phyloP scores from a whole-genome alignment of 2,797 vertebrate genomes.

The Rallus crepitans region DNA sequence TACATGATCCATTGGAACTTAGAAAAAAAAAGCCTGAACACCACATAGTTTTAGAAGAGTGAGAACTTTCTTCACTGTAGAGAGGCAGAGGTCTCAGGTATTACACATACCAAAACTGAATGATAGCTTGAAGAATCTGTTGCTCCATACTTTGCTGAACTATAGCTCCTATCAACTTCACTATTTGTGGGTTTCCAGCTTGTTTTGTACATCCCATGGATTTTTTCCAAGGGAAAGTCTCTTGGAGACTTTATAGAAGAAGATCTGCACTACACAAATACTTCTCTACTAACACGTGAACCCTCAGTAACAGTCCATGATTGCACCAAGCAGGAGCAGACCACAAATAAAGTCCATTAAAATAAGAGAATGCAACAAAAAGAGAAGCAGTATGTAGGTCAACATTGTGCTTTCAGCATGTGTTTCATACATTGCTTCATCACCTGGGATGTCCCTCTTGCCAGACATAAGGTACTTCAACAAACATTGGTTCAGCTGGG shows the following conservation, averaged over 20 bases:
- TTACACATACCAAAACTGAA: background rate
- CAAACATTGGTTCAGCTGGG: background rate
- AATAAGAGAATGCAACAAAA: background rate
- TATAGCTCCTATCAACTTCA: background rate
- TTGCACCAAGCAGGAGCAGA: background rate
- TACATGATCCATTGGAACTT: background rate
- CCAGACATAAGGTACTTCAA: background rate
- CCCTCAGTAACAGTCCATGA: background rate
- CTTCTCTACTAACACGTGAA: background rate
- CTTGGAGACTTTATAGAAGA: background rate
- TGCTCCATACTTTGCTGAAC: background rate
- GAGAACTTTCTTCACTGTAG: background rate
- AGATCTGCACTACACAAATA: background rate
- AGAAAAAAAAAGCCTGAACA: background rate
- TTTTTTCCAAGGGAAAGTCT: background rate
- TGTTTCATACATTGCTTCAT: background rate
- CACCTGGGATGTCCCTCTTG: background rate
- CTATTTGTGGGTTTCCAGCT: background rate
- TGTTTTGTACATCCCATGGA: background rate
- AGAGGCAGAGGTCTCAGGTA: background rate
- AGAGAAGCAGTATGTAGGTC: background rate
- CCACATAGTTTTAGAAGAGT: background rate
- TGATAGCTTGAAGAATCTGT: background rate
- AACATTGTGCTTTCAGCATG: background rate
- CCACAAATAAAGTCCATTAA: background rate